Percentiles rank a stretch among this genome's conserved stretches.
Evolutionary conservation across 2,113 vertebrate genomes (phyloP).

Genomic region (Petroica traversi): DNA sequence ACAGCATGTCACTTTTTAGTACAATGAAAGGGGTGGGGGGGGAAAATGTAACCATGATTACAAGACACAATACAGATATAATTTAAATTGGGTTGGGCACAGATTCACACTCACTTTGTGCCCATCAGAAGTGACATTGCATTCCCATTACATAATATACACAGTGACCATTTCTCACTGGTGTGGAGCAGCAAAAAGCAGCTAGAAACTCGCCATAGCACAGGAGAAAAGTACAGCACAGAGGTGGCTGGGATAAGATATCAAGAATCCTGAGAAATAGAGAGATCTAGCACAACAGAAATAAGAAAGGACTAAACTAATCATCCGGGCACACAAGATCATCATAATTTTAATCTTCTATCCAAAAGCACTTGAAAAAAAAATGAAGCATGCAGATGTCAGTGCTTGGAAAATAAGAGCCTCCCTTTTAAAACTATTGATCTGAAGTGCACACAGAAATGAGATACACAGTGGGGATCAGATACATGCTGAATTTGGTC

Average conservation of each 20-base stretch:
- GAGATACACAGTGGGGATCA: neutral
- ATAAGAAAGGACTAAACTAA: neutral
- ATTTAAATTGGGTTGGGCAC: neutral
- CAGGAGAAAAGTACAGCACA: neutral
- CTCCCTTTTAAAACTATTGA: neutral
- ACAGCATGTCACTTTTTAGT: neutral
- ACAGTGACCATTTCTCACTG: neutral
- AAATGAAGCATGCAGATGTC: neutral
- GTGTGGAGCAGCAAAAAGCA: neutral
- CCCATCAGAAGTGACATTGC: neutral
- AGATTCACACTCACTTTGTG: neutral
- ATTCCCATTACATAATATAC: neutral
- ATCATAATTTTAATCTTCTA: neutral
- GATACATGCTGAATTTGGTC: neutral
- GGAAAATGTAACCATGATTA: accelerated
- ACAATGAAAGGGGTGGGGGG: accelerated
- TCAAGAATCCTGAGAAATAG: neutral
- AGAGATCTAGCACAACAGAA: neutral
- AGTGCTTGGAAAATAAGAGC: neutral
- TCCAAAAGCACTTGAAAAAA: neutral
- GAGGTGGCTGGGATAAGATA: neutral
- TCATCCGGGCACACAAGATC: neutral
- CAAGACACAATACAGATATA: neutral
- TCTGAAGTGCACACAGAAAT: neutral
- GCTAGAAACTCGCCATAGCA: neutral